Percentiles rank a stretch among this genome's conserved stretches.
Conservation (phyloP, 2,797 vertebrate species). For the Phalloptychus januarius region DNA sequence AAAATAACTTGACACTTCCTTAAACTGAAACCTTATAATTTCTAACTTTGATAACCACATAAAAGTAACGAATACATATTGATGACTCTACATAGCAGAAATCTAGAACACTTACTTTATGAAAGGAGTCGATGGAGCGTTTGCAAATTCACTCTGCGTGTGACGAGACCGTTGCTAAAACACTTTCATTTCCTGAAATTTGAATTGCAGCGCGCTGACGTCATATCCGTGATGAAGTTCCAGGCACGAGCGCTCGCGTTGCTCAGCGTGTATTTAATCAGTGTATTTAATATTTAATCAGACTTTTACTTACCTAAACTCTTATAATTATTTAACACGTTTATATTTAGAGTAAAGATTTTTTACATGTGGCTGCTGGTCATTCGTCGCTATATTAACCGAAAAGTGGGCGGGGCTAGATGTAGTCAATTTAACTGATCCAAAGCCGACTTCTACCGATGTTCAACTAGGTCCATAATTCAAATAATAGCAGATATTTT, state of each 20-base stretch:
- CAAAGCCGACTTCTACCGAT: background rate
- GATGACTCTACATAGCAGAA: background rate
- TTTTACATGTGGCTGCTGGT: background rate
- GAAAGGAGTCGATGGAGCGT: background rate
- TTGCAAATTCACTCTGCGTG: background rate
- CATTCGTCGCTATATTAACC: background rate
- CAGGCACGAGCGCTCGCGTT: accelerated
- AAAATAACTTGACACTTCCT: background rate
- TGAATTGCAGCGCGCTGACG: slow-evolving; percentile 74
- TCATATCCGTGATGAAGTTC: slow-evolving; percentile 34
- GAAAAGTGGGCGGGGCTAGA: background rate
- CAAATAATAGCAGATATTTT: background rate
- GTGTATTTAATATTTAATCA: background rate
- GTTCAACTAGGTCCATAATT: no score
- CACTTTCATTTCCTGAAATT: slow-evolving; percentile 73
- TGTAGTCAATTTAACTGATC: background rate
- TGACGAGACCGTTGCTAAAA: slow-evolving; percentile 36
- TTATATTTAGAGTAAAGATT: background rate
- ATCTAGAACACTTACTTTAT: slow-evolving; percentile 41
- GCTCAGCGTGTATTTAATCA: background rate
- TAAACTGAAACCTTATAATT: background rate
- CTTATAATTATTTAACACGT: background rate
- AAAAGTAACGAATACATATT: background rate
- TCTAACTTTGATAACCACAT: background rate
- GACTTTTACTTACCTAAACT: background rate